Evolutionary conservation across 1,140 invertebrate species (phyloP), one percentile per base, ranked within the genome.

Genomic region (Monomorium pharaonis): DNA sequence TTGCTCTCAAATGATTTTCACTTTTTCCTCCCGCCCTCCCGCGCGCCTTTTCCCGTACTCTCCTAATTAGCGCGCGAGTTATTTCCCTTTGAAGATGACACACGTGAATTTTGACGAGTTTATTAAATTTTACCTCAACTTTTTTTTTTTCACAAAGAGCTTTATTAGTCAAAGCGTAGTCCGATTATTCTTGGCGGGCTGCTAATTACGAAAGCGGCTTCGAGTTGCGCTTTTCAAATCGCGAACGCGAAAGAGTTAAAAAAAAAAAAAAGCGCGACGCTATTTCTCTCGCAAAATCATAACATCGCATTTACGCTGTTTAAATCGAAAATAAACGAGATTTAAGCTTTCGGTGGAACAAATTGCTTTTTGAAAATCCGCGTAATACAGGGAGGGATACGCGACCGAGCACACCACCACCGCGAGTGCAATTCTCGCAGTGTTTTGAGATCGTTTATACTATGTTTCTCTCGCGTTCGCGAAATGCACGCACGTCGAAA

Each of bases 21-120:
- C 44, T 51, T 80, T 69, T 69, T 27, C 16, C 30, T 44, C 30
- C 16, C 21, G 9, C 21, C 27, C 3, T 58, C 42, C 44, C 44
- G 3, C 37, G 18, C 30, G 3, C 27, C 18, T 75, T 58, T 58
- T 58, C 5, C 21, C 44, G 44, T 54, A 3, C 30, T 3, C 30
- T 3, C 21, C 27, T 51, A 80, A 80, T 80, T 69, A 80, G 9
- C 9, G 21, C 12, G 37, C 44, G 30, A 42, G 44, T 67, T 80
- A 69, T 69, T 69, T 51, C 76, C n/a, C 76, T 80, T 80, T 80
- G 76, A 80, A 16, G 62, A 80, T 69, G 76, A 80, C 47, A 37
- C 76, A 51, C 63, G 44, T 30, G 33, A 54, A 54, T 69, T 69
- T 67, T n/a, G 21, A 42, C 76, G 76, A 42, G 76, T 51, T 51